These are phyloP conservation scores for Drosophila conformis DNA, from an alignment of 2,888 invertebrate genomes.

Conservation along the genomic window DNA sequence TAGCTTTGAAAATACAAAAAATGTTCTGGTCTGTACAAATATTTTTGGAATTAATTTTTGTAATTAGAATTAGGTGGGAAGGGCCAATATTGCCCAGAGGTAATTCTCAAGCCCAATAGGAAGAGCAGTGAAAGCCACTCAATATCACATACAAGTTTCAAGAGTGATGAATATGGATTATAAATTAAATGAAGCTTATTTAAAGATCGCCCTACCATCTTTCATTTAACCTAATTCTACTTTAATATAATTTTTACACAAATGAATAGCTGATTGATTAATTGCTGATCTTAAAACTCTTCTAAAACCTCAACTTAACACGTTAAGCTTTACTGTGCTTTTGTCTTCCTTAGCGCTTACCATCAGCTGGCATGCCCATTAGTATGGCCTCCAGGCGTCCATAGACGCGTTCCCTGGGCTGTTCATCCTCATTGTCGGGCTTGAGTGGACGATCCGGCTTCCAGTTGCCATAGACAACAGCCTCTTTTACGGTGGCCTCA, in stretches of 20 bases:
- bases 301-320: background rate
- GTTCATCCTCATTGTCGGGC: slow-evolving; percentile 45
- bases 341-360: slow-evolving; percentile 27
- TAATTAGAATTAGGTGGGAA: no score
- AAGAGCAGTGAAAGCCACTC: background rate
- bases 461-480: slow-evolving; percentile 80
- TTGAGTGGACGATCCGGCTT: slow-evolving; percentile 73
- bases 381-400: slow-evolving; percentile 69
- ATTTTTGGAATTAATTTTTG: no score
- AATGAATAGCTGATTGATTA: background rate
- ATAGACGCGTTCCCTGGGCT: slow-evolving; percentile 58
- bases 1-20: background rate
- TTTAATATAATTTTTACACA: background rate
- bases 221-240: background rate
- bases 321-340: no score
- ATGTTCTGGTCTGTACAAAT: no score
- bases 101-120: background rate
- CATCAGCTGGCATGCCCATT: slow-evolving; percentile 66
- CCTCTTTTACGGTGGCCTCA: slow-evolving; percentile 54
- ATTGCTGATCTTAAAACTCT: no score
- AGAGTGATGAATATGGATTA: background rate
- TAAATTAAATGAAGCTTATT: background rate
- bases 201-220: background rate
- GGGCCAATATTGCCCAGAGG: background rate
- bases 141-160: background rate